These are phyloP conservation scores for Calephelis perditalis DNA, from an alignment of 2,888 invertebrate genomes.

Conservation along the genomic window DNA sequence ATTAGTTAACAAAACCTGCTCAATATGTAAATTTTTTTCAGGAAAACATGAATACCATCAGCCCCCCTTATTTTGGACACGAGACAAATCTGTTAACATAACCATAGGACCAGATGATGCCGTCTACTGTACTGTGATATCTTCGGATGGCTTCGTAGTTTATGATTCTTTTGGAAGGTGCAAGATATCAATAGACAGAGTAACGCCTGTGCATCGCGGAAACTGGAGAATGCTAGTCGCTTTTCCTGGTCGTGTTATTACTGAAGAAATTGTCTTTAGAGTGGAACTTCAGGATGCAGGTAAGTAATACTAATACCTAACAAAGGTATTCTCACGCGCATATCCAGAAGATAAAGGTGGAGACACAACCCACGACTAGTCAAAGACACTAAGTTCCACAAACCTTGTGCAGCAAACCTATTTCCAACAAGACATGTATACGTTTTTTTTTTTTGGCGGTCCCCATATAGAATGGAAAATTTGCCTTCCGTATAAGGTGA, in stretches of 20 bases:
- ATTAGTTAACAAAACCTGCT: neutral
- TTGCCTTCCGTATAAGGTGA: no score
- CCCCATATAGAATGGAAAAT: no score
- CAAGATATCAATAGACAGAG: slow-evolving; percentile 41
- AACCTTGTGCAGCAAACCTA: no score
- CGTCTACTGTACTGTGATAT: slow-evolving; percentile 49
- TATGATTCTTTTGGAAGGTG: slow-evolving; percentile 57
- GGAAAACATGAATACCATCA: neutral
- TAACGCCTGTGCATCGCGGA: slow-evolving; percentile 41
- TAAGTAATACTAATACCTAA: slow-evolving; percentile 26
- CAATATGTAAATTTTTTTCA: slow-evolving; percentile 2
- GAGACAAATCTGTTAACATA: slow-evolving; percentile 37
- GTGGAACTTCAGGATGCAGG: slow-evolving; percentile 42
- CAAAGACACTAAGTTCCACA: no score
- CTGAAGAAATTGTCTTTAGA: slow-evolving; percentile 36
- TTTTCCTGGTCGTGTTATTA: slow-evolving; percentile 41
- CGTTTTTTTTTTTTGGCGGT: no score
- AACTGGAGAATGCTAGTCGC: slow-evolving; percentile 47
- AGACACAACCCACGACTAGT: no score
- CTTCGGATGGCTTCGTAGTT: slow-evolving; percentile 35
- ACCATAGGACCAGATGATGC: slow-evolving; percentile 48
- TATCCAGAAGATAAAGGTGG: no score
- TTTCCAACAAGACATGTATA: no score
- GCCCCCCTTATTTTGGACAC: slow-evolving; percentile 28
- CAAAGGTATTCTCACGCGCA: no score